Evolutionary conservation across 2,888 invertebrate genomes (phyloP).

Genomic region (Lacanobia oleracea): DNA sequence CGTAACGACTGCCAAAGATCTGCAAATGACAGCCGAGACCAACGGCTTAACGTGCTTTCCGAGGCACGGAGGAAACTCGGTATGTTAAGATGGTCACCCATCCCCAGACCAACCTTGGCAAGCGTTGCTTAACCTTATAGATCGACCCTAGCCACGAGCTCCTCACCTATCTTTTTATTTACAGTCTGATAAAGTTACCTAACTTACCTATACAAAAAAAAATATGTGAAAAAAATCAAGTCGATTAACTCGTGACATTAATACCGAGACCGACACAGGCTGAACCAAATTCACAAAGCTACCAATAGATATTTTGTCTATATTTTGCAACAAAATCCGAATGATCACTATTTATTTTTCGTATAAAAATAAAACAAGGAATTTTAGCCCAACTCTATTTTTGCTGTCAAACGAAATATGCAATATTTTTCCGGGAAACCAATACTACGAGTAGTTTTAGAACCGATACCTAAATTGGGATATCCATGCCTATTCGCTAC

Average conservation of each 20-base stretch:
- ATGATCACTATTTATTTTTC: conserved; percentile 26
- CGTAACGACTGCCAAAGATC: no score
- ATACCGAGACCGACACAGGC: neutral
- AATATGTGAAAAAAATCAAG: neutral
- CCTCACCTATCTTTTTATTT: no score
- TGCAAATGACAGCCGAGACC: no score
- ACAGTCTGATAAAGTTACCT: no score
- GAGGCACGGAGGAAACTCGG: no score
- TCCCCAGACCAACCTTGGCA: no score
- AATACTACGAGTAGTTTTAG: conserved; percentile 33
- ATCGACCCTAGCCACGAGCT: no score
- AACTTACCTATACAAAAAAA: no score
- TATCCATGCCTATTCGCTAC: conserved; percentile 9
- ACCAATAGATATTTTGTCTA: conserved; percentile 1
- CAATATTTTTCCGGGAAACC: conserved; percentile 41
- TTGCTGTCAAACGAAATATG: conserved; percentile 41
- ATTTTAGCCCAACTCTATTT: conserved; percentile 24
- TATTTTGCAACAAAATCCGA: conserved; percentile 15
- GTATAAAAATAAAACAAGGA: conserved; percentile 33
- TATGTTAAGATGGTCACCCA: no score
- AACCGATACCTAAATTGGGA: conserved; percentile 12
- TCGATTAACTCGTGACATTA: neutral
- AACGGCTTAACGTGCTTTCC: no score
- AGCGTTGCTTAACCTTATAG: no score
- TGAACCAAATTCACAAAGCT: conserved; percentile 23